phyloP scores from a whole-genome alignment of 1,140 invertebrate species.

The Leptestheria dahalacensis region DNA sequence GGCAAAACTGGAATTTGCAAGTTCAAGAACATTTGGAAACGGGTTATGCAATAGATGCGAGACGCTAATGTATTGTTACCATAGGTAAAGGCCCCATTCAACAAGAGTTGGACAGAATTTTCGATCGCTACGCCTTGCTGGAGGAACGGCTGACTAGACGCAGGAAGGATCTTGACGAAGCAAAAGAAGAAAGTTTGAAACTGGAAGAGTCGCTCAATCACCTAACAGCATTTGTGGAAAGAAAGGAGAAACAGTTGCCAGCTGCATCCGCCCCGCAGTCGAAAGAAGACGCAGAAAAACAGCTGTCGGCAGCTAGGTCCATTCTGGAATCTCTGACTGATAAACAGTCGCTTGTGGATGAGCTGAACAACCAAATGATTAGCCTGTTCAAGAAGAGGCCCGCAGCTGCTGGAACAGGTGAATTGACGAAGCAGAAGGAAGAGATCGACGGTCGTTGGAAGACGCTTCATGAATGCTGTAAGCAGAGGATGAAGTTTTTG shows the following conservation, averaged over 20 bases:
- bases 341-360: constrained; percentile 78
- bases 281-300: constrained; percentile 85
- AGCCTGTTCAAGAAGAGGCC: constrained; percentile 71
- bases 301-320: constrained; percentile 57
- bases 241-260: constrained; percentile 62
- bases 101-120: constrained; percentile 82
- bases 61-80: constrained; percentile 37
- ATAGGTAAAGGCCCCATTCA: constrained; percentile 50
- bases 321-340: constrained; percentile 85
- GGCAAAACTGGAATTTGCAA: too few species aligned
- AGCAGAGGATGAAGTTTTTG: constrained; percentile 59
- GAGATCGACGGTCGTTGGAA: constrained; percentile 67
- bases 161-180: constrained; percentile 67
- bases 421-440: constrained; percentile 45
- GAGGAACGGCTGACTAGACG: constrained; percentile 76
- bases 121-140: constrained; percentile 75
- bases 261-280: constrained; percentile 57
- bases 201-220: constrained; percentile 67
- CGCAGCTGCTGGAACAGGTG: constrained; percentile 59
- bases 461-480: constrained; percentile 66
- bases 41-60: too few species aligned
- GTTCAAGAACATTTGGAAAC: too few species aligned
- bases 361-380: constrained; percentile 67
- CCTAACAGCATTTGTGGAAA: constrained; percentile 60
- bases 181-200: constrained; percentile 63